Percentiles rank a stretch among this genome's conserved stretches.
Conservation (phyloP, 2,888 invertebrate genomes). For the Meiosimyza platycephala region DNA sequence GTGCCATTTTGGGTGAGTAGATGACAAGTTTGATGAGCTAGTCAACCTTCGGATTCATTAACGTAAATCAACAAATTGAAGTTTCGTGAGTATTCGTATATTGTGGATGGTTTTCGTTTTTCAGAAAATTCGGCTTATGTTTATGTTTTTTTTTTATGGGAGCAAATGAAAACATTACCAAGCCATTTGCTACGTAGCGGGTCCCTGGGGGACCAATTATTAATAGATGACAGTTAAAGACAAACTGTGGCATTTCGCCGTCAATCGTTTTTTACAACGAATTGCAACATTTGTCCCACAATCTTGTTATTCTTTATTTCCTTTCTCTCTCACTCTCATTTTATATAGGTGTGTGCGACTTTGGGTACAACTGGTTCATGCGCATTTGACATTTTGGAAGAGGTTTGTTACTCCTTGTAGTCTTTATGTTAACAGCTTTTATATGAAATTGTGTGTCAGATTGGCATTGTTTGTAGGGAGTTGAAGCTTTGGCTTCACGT, state of each 20-base stretch:
- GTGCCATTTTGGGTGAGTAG: slow-evolving; percentile 90
- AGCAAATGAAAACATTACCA: slow-evolving; percentile 44
- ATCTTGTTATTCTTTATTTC: not conserved
- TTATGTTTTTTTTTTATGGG: not conserved
- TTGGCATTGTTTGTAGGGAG: slow-evolving; percentile 76
- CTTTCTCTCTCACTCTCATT: slow-evolving; percentile 19
- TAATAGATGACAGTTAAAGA: slow-evolving; percentile 38
- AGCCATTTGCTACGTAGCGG: slow-evolving; percentile 46
- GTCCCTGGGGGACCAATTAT: slow-evolving; percentile 62
- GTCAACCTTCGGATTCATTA: no score
- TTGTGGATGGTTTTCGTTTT: no score
- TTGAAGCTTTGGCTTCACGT: slow-evolving; percentile 95
- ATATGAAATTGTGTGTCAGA: slow-evolving; percentile 63
- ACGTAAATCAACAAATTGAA: no score
- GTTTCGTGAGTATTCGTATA: no score
- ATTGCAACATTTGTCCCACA: slow-evolving; percentile 11
- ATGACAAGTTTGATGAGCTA: slow-evolving; percentile 17
- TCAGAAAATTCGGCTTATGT: no score
- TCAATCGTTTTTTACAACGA: not conserved
- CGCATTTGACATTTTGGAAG: slow-evolving; percentile 90
- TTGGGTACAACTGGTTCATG: slow-evolving; percentile 97
- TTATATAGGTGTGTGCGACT: slow-evolving; percentile 78
- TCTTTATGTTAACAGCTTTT: not conserved
- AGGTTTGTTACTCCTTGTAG: slow-evolving; percentile 52
- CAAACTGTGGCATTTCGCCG: not conserved